Evolutionary conservation across 2,888 invertebrate genomes (phyloP), one percentile per base, ranked within the genome.

Genomic region (Lutraria lutraria): DNA sequence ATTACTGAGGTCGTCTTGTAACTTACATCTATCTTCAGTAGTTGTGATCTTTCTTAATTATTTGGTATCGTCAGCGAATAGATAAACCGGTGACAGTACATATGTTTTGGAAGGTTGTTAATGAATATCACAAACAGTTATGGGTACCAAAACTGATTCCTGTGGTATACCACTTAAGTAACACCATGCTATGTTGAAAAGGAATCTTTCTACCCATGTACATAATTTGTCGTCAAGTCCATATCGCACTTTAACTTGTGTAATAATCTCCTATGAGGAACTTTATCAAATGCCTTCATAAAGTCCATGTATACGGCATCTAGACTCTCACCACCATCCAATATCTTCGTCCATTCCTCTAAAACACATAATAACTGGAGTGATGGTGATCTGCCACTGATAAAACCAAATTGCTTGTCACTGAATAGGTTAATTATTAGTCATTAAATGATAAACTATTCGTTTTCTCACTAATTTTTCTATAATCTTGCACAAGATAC

Each of bases 301-400:
- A n/a, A n/a, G n/a, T n/a, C n/a, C n/a, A n/a, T n/a, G n/a, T n/a
- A n/a, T n/a, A n/a, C n/a, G n/a, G n/a, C n/a, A n/a, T n/a, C n/a
- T n/a, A n/a, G n/a, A n/a, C 63, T n/a, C 63, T n/a, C 63, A n/a
- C 63, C 63, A 3, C n/a, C n/a, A 21, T 3, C 63, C n/a, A 63
- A 21, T 15, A n/a, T n/a, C n/a, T 63, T n/a, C 21, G 63, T 63
- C 63, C 63, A 63, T n/a, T 63, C n/a, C 8, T 21, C 13, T 15
- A n/a, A 19, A 21, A 63, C 63, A n/a, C n/a, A n/a, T 15, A 89
- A 60, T n/a, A 86, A 25, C 34, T 89, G 89, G 25, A 83, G 43
- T 1, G 83, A 31, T 60, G 89, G 83, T 21, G 89, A n/a, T n/a
- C n/a, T n/a, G n/a, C n/a, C n/a, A n/a, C n/a, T n/a, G n/a, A n/a